Base-by-base conservation (phyloP, 2,888 invertebrate genomes). In the Bruchidius siliquastri region DNA sequence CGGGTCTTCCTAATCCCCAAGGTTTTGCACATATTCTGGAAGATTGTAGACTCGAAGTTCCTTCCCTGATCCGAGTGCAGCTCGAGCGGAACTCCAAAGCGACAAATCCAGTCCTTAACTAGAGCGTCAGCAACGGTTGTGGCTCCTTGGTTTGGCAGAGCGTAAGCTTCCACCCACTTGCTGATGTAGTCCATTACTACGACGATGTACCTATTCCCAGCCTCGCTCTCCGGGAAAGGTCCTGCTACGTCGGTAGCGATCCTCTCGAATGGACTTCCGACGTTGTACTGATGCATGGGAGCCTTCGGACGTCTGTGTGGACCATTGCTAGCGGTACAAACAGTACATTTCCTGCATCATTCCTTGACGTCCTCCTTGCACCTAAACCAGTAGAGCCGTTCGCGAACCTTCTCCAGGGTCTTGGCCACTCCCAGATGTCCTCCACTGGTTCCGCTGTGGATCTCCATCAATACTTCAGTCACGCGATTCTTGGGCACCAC, bases 1-100 rank as follows among this genome's bases (percentile, higher is more conserved):
- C 72, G 0, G 20, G 78, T 82, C 69, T 82, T 81, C 0, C 72
- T 66, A 4, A 82, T 79, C 2, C 77, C 77, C 20, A 82, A 30
- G 20, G 78, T 49, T 18, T 75, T 49, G 49, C 78, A 74, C 67
- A 79, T 22, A 21, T 81, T 79, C 72, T 79, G 73, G 71, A 81
- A 80, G 2, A 83, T n/a, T 2, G 66, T 81, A 83, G 72, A 81
- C 81, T 22, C 78, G 67, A 82, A 84, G 72, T 82, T 81, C n/a
- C 77, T n/a, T 68, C 18, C 81, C 83, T 83, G 73, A 68, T 76
- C 76, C 18, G 73, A 72, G 66, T 76, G 73, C 20, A 77, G 20
- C 20, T 77, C 76, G 21, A 73, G 20, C 1, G 72, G 68, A n/a
- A n/a, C n/a, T n/a, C n/a, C n/a, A n/a, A n/a, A n/a, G n/a, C n/a